phyloP scores from a whole-genome alignment of 2,888 invertebrate genomes.

The Morinoia aosen region DNA sequence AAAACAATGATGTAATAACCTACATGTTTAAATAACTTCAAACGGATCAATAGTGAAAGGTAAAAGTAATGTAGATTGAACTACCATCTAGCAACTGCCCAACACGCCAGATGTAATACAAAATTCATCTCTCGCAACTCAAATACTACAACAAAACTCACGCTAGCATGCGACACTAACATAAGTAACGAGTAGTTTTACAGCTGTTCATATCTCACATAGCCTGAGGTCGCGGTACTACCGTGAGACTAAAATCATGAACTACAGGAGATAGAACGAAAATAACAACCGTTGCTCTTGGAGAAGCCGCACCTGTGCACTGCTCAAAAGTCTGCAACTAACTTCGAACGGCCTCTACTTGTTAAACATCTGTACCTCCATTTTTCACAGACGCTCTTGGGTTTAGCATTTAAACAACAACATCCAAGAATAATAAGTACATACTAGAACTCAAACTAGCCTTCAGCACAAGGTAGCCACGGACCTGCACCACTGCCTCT shows the following conservation, averaged over 20 bases:
- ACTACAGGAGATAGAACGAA: not conserved
- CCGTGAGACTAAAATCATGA: not conserved
- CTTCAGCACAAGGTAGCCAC: not conserved
- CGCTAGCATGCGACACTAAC: no score
- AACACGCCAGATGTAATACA: not conserved
- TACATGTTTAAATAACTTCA: not conserved
- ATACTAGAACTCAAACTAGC: not conserved
- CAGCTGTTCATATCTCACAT: not conserved
- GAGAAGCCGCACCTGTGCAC: not conserved
- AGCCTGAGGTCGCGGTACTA: not conserved
- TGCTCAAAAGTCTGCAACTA: not conserved
- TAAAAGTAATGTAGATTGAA: not conserved
- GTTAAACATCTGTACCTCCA: not conserved
- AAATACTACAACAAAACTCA: no score
- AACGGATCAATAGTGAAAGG: not conserved
- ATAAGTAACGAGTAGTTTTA: not conserved
- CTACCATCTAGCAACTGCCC: not conserved
- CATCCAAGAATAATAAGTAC: not conserved
- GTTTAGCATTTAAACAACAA: not conserved
- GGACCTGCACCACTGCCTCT: constrained; percentile 21
- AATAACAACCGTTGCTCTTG: not conserved
- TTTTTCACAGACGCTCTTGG: not conserved
- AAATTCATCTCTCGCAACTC: not conserved
- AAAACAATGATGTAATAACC: not conserved
- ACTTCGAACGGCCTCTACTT: not conserved